phyloP scores from a whole-genome alignment of 2,888 invertebrate genomes.

The Thera obeliscata region DNA sequence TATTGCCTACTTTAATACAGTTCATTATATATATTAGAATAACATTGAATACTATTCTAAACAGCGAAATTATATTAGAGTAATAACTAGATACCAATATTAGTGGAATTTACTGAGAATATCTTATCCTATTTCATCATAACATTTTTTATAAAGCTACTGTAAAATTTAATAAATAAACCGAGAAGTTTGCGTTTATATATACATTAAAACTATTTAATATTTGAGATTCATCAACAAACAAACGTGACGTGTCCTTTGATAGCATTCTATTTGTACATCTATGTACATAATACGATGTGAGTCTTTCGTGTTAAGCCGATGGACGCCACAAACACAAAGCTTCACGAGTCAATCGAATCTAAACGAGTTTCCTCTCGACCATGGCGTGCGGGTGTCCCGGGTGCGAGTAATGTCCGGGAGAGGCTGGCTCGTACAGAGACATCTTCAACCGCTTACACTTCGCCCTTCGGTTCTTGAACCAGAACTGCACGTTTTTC shows the following conservation, averaged over 20 bases:
- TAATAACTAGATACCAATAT: constrained; percentile 47
- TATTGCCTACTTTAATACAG: constrained; percentile 57
- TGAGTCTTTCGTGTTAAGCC: constrained; percentile 72
- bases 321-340: constrained; percentile 51
- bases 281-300: constrained; percentile 61
- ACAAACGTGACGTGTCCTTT: constrained; percentile 58
- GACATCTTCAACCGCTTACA: constrained; percentile 98
- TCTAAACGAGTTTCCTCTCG: constrained; percentile 78
- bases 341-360: constrained; percentile 19
- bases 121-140: constrained; percentile 45
- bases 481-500: constrained; percentile 99
- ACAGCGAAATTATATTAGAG: constrained; percentile 47
- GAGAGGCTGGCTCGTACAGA: constrained; percentile 89
- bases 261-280: constrained; percentile 57
- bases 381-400: constrained; percentile 82
- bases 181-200: constrained; percentile 63
- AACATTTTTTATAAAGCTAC: constrained; percentile 59
- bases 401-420: constrained; percentile 85
- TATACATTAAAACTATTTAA: constrained; percentile 64
- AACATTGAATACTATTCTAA: constrained; percentile 70
- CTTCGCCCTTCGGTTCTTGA: constrained; percentile 99
- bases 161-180: constrained; percentile 68
- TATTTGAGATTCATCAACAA: constrained; percentile 73
- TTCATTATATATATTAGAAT: constrained; percentile 66
- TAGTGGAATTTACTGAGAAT: constrained; percentile 67